These are phyloP conservation scores for Formica selysi DNA, from an alignment of 1,140 invertebrate species.

Conservation along the genomic window DNA sequence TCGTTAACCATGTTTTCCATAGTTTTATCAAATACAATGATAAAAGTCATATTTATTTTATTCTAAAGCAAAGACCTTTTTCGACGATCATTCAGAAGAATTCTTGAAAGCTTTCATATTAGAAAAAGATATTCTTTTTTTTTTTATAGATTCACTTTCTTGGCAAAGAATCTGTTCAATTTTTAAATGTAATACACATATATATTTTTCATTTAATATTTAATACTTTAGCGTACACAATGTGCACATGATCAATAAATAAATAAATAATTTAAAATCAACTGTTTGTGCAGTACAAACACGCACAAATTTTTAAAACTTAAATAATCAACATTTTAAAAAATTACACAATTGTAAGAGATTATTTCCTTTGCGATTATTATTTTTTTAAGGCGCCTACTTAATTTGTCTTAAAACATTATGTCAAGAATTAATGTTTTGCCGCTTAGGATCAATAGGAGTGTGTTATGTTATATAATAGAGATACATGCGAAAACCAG, in stretches of 20 bases:
- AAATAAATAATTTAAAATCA: constrained; percentile 22
- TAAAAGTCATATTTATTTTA: not conserved
- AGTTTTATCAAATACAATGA: not conserved
- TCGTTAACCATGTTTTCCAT: not conserved
- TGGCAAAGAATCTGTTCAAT: not conserved
- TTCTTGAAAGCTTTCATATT: not conserved
- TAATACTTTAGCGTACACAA: constrained; percentile 17
- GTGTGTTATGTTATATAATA: not conserved
- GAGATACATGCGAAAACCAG: not conserved
- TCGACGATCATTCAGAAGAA: not conserved
- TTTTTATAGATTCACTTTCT: not conserved
- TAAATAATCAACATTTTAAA: not conserved
- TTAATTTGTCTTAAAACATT: not conserved
- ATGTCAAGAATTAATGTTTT: not conserved
- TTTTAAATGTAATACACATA: not conserved
- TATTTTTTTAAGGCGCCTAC: not conserved
- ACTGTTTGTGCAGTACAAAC: not conserved
- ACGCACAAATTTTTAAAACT: constrained; percentile 1
- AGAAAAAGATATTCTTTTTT: too few relatives aligned
- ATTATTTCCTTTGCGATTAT: not conserved
- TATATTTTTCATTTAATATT: not conserved
- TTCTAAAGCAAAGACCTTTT: not conserved
- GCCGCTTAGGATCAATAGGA: not conserved
- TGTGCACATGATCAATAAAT: constrained; percentile 31
- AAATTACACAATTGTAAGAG: not conserved